Evolutionary conservation across 2,113 vertebrate species (phyloP).

Genomic region (Tonatia bakeri): DNA sequence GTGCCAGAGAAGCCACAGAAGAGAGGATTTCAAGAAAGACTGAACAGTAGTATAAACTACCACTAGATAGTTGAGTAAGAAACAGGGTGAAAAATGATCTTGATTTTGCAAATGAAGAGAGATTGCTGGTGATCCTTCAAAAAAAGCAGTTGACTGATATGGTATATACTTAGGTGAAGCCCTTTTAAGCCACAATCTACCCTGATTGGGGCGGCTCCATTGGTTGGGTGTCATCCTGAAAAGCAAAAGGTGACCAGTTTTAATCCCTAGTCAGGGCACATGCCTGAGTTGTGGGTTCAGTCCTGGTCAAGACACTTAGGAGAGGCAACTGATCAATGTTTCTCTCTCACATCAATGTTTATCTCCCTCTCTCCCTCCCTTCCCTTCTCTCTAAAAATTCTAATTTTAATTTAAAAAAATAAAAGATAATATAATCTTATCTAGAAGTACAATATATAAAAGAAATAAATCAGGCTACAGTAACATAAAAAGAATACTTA

Average conservation of each 20-base stretch:
- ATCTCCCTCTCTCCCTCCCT: no score
- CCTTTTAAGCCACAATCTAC: background rate
- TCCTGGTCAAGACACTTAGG: no score
- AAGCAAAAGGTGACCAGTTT: no score
- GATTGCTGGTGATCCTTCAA: background rate
- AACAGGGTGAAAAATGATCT: background rate
- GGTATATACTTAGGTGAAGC: background rate
- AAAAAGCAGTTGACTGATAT: conserved; percentile 3
- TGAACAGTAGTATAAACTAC: background rate
- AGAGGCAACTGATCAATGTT: no score
- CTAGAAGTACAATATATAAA: background rate
- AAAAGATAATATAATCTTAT: background rate
- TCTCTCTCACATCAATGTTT: no score
- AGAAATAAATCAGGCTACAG: background rate
- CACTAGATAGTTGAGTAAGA: background rate
- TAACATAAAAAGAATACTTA: background rate
- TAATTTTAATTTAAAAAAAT: background rate
- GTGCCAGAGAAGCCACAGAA: background rate
- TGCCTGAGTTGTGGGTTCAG: no score
- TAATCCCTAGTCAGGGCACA: no score
- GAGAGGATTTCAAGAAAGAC: background rate
- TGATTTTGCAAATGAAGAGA: background rate
- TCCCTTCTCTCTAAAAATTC: no score
- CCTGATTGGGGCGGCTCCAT: no score
- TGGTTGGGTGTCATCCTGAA: no score